Base-by-base conservation (phyloP, 2,113 vertebrate species). In the Ovis canadensis region DNA sequence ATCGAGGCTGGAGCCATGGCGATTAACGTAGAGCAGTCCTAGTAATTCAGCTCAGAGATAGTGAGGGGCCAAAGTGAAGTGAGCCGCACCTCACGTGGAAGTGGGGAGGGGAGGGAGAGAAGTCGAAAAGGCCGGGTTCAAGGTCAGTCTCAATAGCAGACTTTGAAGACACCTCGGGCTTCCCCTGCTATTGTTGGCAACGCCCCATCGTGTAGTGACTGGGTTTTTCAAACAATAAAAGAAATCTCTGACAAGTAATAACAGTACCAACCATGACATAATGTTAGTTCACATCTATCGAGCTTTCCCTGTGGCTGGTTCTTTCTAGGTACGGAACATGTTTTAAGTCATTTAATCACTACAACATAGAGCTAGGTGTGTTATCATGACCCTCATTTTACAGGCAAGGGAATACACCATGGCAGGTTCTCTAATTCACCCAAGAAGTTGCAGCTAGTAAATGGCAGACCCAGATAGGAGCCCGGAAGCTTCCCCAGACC, bases 41-140 rank as follows among this genome's bases (percentile, higher is more conserved):
- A 8, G 31, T 29, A 17, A 80, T 90, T 82, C 23, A 71, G 25
- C 43, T 40, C 3, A 6, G 33, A 95, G 57, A 11, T 19, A 11
- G 0, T 67, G 52, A 17, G 23, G 89, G 29, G 25, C 78, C 57
- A 29, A 0, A 50, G 52, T 43, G n/a, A 83, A 87, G 29, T 1
- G 6, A 29, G 36, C 45, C 23, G 3, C 16, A 21, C 77, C 57
- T 21, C 57, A 19, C 0, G 0, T 19, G 15, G n/a, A 86, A 14
- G 9, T 8, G 3, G 14, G 7, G 4, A 1, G 23, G 52, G 6
- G 23, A 25, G 6, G 19, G 13, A 59, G 94, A 81, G 40, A 81
- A 55, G 21, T 17, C 27, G 45, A 21, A 59, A 84, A 83, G 29
- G n/a, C 57, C 60, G 45, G 25, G 43, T 57, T 93, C 52, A 57